A percentile compares a stretch with the other conserved stretches of the same genome.
Conservation (phyloP, 2,113 vertebrate species). For the Oncorhynchus keta region DNA sequence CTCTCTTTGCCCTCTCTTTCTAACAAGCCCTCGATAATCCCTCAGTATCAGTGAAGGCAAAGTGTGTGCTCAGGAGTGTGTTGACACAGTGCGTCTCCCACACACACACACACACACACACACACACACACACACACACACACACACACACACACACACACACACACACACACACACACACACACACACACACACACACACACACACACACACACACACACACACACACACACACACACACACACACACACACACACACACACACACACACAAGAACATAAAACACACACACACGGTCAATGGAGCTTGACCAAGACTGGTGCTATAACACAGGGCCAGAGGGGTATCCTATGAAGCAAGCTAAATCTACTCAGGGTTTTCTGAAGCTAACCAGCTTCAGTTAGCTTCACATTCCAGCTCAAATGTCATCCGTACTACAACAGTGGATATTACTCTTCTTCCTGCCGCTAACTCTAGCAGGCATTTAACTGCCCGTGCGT, state of each 20-base stretch:
- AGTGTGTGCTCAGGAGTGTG: conserved; percentile 71
- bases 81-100: conserved; percentile 75
- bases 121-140: neutral
- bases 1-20: conserved; percentile 64
- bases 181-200: neutral
- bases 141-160: conserved; percentile 63
- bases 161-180: neutral
- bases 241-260: neutral
- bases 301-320: conserved; percentile 79
- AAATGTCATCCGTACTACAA: no score
- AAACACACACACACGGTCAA: conserved; percentile 66
- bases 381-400: no score
- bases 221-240: neutral
- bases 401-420: no score
- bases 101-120: conserved; percentile 63
- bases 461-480: no score
- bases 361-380: no score
- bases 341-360: conserved; percentile 8
- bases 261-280: no score
- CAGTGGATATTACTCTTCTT: no score
- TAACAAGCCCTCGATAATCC: conserved; percentile 81
- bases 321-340: conserved; percentile 73
- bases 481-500: no score
- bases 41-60: conserved; percentile 68
- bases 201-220: neutral